Evolutionary conservation across 1,140 invertebrate genomes (phyloP).

Genomic region (Geopemphigus sp.): DNA sequence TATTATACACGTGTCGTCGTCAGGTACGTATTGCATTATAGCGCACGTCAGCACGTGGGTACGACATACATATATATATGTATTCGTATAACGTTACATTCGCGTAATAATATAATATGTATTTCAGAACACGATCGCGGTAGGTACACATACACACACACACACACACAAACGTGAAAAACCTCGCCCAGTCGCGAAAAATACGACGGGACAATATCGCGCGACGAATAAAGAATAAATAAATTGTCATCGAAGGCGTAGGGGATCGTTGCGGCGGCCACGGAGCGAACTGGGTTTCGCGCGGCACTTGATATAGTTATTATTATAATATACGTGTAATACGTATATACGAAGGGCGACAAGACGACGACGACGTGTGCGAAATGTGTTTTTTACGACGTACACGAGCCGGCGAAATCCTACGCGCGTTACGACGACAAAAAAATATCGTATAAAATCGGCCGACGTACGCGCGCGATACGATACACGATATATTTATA

Average conservation of each 20-base stretch:
- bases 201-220: not conserved
- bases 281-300: not conserved
- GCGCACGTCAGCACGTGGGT: not conserved
- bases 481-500: too few relatives aligned
- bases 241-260: not conserved
- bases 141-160: too few relatives aligned
- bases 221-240: too few relatives aligned
- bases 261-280: too few relatives aligned
- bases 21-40: not conserved
- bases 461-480: not conserved
- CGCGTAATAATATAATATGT: too few relatives aligned
- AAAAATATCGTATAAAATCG: not conserved
- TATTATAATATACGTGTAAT: not conserved
- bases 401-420: conserved; percentile 1
- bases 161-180: not conserved
- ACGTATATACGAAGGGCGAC: not conserved
- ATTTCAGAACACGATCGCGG: conserved; percentile 6
- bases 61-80: not conserved
- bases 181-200: not conserved
- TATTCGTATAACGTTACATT: not conserved
- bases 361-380: not conserved
- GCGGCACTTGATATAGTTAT: not conserved
- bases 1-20: not conserved
- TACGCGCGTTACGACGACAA: not conserved
- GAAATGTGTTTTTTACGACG: not conserved